Evolutionary conservation across 2,113 vertebrate species (phyloP).

Genomic region (Gymnogyps californianus): DNA sequence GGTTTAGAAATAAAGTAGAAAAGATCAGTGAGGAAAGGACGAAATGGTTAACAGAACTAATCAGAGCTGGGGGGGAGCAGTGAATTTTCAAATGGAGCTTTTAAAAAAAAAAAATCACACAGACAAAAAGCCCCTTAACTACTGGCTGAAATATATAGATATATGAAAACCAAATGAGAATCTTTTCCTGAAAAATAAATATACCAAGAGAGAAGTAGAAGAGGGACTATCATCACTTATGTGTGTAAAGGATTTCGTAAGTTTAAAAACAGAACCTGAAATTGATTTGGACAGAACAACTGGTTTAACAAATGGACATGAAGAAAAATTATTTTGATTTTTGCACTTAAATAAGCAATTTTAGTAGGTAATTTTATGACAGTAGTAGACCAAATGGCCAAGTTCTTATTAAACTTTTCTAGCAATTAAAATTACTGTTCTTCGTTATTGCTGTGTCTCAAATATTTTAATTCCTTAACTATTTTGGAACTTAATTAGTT

Average conservation of each 20-base stretch:
- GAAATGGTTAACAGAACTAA: background rate
- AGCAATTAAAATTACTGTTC: background rate
- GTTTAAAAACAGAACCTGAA: background rate
- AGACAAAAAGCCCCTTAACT: background rate
- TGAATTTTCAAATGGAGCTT: background rate
- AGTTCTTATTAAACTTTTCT: background rate
- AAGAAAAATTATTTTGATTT: background rate
- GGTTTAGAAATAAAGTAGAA: background rate
- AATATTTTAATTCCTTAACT: background rate
- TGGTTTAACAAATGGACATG: background rate
- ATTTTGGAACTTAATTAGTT: background rate
- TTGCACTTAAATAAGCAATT: background rate
- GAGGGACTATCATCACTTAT: background rate
- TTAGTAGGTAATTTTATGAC: background rate
- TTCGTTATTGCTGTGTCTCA: background rate
- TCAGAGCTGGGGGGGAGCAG: accelerated
- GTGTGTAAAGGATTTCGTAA: background rate
- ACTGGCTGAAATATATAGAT: background rate
- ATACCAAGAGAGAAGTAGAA: background rate
- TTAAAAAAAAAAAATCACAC: background rate
- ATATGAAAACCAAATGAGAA: background rate
- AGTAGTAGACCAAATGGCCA: background rate
- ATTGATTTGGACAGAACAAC: background rate
- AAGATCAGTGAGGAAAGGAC: background rate
- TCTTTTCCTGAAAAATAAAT: background rate